Base-by-base conservation (phyloP, 2,113 vertebrate genomes). In the Rhipidura dahli region DNA sequence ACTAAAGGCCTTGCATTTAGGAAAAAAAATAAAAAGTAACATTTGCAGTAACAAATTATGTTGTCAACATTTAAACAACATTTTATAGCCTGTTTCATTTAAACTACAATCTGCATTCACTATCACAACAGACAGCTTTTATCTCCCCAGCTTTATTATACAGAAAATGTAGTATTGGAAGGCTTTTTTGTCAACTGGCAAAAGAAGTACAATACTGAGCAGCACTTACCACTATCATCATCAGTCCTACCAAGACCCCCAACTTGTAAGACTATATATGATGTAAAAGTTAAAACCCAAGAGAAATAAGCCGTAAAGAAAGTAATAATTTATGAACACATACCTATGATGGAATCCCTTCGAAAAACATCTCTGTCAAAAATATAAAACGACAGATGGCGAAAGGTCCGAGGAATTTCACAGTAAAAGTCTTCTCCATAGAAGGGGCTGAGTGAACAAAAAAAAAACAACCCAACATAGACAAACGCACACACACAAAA, bases 341-440 rank as follows among this genome's bases (percentile, higher is more conserved):
- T 98, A 99, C 99, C 99, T 89, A 99, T 99, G 95, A 99, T 99
- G 93, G 99, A 99, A 97, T 99, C 99, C 99, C 99, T 99, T 97
- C 99, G 98, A 98, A 99, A 99, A 82, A 99, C 99, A 35, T 99
- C 99, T 98, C 99, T 99, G 98, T 99, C 99, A 39, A 99, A 99
- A 97, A 99, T 98, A 98, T 99, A 99, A 97, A 99, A 99, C 31
- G 99, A 99, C 90, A 99, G 98, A 93, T 99, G 99, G 59, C 99
- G 99, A 97, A 99, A 99, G 93, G 98, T 99, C 88, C 99, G 98
- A 37, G 99, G 99, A 97, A 99, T 99, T 98, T 99, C 99, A 96
- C 99, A 99, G 98, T 99, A 99, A 97, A 99, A 99, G 97, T 99
- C 99, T 97, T 99, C 99, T 85, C 99, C 99, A 6, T 99, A 99